Conservation (phyloP, 2,888 invertebrate genomes). For the Aleiodes leptofemur region DNA sequence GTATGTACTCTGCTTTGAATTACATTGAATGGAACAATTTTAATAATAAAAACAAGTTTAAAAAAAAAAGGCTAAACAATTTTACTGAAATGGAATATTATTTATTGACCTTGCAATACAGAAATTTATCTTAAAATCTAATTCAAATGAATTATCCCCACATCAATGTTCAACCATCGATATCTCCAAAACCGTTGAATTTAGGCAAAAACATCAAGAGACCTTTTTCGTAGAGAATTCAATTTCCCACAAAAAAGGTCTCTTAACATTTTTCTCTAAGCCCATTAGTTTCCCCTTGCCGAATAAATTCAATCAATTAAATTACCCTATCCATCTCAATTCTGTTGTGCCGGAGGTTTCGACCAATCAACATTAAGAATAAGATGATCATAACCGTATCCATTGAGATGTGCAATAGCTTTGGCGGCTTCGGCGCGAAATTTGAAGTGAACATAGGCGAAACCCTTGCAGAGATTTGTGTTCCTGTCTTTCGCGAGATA, state of each 20-base stretch:
- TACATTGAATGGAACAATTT: slow-evolving; percentile 14
- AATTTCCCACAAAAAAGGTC: too few relatives aligned
- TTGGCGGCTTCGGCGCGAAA: slow-evolving; percentile 92
- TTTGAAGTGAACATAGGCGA: slow-evolving; percentile 98
- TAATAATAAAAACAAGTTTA: background rate
- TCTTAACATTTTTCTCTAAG: too few relatives aligned
- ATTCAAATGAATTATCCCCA: too few relatives aligned
- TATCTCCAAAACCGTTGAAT: too few relatives aligned
- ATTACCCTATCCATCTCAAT: slow-evolving; percentile 51
- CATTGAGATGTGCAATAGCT: slow-evolving; percentile 92
- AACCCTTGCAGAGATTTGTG: slow-evolving; percentile 94
- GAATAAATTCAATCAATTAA: background rate
- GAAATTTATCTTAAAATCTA: too few relatives aligned
- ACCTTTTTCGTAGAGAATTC: too few relatives aligned
- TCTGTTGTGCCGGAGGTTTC: slow-evolving; percentile 82
- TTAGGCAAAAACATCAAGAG: too few relatives aligned
- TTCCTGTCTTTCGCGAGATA: slow-evolving; percentile 96
- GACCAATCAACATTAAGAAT: slow-evolving; percentile 99
- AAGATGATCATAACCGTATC: slow-evolving; percentile 97
- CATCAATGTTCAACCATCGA: too few relatives aligned
- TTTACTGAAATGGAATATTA: too few relatives aligned
- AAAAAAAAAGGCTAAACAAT: background rate
- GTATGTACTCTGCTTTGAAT: slow-evolving; percentile 25
- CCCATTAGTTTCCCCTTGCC: background rate
- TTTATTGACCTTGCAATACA: too few relatives aligned